A percentile compares a stretch with the other conserved stretches of the same genome.
These are phyloP conservation scores for Helicoverpa assulta DNA, from an alignment of 2,888 invertebrate species.

Conservation along the genomic window DNA sequence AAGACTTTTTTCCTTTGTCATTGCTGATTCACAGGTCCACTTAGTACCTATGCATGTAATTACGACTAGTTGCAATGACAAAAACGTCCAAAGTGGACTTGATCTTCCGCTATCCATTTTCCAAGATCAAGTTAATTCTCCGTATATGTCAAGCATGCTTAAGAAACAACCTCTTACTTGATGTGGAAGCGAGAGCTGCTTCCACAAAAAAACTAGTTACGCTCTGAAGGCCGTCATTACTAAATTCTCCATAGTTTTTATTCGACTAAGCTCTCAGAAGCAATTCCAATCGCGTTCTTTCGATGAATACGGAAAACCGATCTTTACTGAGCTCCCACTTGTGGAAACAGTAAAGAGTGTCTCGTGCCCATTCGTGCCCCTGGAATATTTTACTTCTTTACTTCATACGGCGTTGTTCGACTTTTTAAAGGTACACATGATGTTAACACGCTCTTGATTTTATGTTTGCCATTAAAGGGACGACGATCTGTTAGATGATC, in stretches of 20 bases:
- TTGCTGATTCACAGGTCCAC: conserved; percentile 14
- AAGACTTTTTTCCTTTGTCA: conserved; percentile 1
- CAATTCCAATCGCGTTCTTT: conserved; percentile 70
- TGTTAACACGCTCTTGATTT: conserved; percentile 29
- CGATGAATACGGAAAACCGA: conserved; percentile 61
- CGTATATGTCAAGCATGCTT: conserved; percentile 70
- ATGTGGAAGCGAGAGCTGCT: conserved; percentile 73
- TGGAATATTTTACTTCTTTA: conserved; percentile 44
- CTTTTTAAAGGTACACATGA: conserved; percentile 41
- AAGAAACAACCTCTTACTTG: conserved; percentile 73
- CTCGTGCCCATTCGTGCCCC: conserved; percentile 36
- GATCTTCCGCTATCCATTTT: conserved; percentile 50
- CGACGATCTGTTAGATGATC: conserved; percentile 17
- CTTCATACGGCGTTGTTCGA: conserved; percentile 36
- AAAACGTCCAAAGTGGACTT: conserved; percentile 43
- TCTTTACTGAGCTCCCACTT: conserved; percentile 42
- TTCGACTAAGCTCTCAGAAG: conserved; percentile 72
- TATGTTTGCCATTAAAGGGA: conserved; percentile 30
- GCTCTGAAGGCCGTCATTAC: conserved; percentile 85
- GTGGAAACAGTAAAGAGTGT: conserved; percentile 39
- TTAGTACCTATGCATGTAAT: conserved; percentile 13
- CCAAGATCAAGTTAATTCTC: conserved; percentile 56
- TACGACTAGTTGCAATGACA: conserved; percentile 30
- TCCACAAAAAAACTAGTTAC: conserved; percentile 78
- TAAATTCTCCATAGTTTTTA: conserved; percentile 83